Percentiles rank a stretch among this genome's conserved stretches.
Conservation (phyloP, 1,140 invertebrate genomes). For the Hycleus phaleratus region DNA sequence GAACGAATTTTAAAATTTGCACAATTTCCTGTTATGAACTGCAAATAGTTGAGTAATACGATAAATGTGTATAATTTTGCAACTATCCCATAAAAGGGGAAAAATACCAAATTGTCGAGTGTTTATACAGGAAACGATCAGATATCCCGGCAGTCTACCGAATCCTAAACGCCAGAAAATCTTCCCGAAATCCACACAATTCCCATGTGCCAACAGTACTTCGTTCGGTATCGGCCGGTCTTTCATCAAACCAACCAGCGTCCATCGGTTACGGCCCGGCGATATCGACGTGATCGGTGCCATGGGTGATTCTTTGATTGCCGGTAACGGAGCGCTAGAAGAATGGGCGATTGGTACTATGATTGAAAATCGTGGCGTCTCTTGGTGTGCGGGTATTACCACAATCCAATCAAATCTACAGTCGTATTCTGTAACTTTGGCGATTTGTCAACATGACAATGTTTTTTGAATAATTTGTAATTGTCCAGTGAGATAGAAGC, state of each 20-base stretch:
- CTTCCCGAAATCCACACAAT: conserved; percentile 30
- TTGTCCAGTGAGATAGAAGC: too few relatives aligned
- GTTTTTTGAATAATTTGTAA: too few relatives aligned
- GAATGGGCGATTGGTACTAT: conserved; percentile 63
- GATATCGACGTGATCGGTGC: conserved; percentile 73
- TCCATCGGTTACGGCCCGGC: conserved; percentile 59
- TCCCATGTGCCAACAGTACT: conserved; percentile 36
- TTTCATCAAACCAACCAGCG: conserved; percentile 35
- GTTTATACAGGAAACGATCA: conserved; percentile 13
- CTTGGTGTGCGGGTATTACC: conserved; percentile 60
- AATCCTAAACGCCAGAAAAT: conserved; percentile 22
- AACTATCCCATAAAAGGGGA: background rate
- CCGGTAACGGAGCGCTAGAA: conserved; percentile 67
- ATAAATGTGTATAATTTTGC: too few relatives aligned
- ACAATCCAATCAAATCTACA: background rate
- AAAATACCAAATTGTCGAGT: background rate
- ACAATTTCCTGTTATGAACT: too few relatives aligned
- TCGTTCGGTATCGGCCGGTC: conserved; percentile 24
- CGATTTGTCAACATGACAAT: too few relatives aligned
- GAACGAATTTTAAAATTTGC: too few relatives aligned
- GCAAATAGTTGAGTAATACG: too few relatives aligned
- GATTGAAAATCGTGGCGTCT: conserved; percentile 68
- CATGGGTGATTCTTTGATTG: conserved; percentile 71
- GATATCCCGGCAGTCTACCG: conserved; percentile 21
- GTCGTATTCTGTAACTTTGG: too few relatives aligned